Base-by-base conservation (phyloP, 2,888 invertebrate species). In the Odontomyia ornata region DNA sequence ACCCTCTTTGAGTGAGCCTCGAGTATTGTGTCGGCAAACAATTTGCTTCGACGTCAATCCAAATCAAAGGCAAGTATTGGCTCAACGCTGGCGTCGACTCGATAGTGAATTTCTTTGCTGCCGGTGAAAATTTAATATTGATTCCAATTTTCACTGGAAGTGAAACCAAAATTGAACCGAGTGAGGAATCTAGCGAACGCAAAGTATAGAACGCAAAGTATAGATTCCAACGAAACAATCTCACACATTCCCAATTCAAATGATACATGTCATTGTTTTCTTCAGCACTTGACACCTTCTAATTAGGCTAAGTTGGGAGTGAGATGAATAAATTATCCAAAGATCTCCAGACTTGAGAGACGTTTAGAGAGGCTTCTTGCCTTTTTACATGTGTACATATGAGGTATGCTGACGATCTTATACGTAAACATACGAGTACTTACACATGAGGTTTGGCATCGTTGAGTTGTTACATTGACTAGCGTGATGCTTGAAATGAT, bases 191-290 rank as follows among this genome's bases (percentile, higher is more conserved):
- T 13, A 18, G 52, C 52, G 52, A 18, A 9, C 21, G 60, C 15
- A 60, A 9, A 15, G 5, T 52, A 15, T 52, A 7, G 60, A 21
- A 13, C 5, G 3, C 4, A 25, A 60, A 25, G 25, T 13, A 25
- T 30, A 11, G 28, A 15, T 28, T 64, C 25, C 15, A 3, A 11
- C 30, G n/a, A 64, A 47, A 23, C 15, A 23, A 36, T 60, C 57
- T 73, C 72, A 73, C 60, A 57, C 73, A 57, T 73, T 25, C 60
- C 57, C 7, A 27, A 23, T 69, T 69, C 57, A 73, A 73, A 73
- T 73, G 36, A 13, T 57, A 30, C 73, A 57, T 73, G 73, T 73
- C 73, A 73, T 73, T 73, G 73, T 73, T 73, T 73, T 73, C 73
- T 15, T 36, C 57, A n/a, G 23, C 60, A 52, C 73, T 73, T 73